Evolutionary conservation across 2,888 invertebrate species (phyloP), one percentile per base, ranked within the genome.

Genomic region (Nephrotoma appendiculata): DNA sequence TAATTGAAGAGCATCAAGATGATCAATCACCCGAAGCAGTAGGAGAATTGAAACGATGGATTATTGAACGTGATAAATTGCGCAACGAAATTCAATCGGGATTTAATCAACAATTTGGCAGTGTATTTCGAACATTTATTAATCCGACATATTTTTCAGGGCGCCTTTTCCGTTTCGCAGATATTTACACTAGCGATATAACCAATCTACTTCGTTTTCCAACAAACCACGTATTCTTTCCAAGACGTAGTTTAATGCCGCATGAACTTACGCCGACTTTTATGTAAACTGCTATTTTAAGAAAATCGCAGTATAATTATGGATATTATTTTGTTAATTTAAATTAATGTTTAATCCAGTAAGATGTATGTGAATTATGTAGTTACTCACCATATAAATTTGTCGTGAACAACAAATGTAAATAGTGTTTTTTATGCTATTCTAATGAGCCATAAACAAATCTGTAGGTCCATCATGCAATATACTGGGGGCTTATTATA

Each of bases 91-190:
- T 97, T 87, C 99, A 99, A 92, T 94, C 94, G 86, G 95, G 98
- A 88, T 99, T 99, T 93, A 99, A 99, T 91, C 93, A 95, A 86
- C 98, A 98, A 91, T 99, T 99, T 92, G 99, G 99, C 87, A 98
- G 98, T 89, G 97, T 99, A 71, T 99, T 99, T 92, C 95, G 99
- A 86, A 99, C 99, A 1, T 98, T 98, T 92, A 98, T 98, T 93
- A 98, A 99, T 92, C 98, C 98, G 5, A 98, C 98, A 0, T 99
- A 98, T 92, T 99, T 99, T 92, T 98, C 98, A 0, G 93, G 98
- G 85, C 94, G 99, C 87, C 92, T 99, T 87, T 98, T 98, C 88
- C 94, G 98, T 87, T 98, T 99, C 92, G 98, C 99, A 4, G 99
- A 99, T 90, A 95, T 99, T 91, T 99, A 99, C 92, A 99, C 97